A percentile compares a stretch with the other conserved stretches of the same genome.
These are phyloP conservation scores for Barnardius zonarius DNA, from an alignment of 2,113 vertebrate species.

Conservation along the genomic window DNA sequence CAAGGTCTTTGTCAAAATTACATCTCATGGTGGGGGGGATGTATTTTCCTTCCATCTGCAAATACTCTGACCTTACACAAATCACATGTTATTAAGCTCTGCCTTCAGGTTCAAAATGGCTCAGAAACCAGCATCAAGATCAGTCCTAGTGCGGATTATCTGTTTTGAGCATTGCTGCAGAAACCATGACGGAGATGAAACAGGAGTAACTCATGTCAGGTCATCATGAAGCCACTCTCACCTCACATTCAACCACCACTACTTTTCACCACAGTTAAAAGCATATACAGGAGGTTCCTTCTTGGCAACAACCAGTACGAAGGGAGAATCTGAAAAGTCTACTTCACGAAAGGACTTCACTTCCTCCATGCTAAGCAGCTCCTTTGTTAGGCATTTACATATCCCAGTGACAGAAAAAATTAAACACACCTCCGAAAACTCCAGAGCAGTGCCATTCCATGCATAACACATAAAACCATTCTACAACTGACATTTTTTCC, in stretches of 20 bases:
- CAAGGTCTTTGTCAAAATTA: not conserved
- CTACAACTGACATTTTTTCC: not conserved
- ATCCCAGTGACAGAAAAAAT: not conserved
- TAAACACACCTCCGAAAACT: not conserved
- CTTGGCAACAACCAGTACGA: not conserved
- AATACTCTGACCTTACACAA: not conserved
- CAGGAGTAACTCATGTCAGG: not conserved
- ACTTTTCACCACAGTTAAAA: not conserved
- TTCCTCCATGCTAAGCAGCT: not conserved
- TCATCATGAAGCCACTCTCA: not conserved
- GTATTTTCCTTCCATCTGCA: rapidly evolving
- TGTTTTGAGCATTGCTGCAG: not conserved
- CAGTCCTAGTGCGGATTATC: not conserved
- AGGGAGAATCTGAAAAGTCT: not conserved
- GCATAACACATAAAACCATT: not conserved
- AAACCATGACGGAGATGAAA: not conserved
- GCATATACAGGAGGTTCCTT: not conserved
- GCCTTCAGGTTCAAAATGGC: not conserved
- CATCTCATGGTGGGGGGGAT: not conserved
- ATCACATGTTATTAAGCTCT: not conserved
- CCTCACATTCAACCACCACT: not conserved
- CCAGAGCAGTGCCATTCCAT: not conserved
- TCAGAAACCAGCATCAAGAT: not conserved
- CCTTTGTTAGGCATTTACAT: not conserved
- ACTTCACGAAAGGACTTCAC: not conserved